Percentiles rank a stretch among this genome's conserved stretches.
Evolutionary conservation across 2,113 vertebrate genomes (phyloP).

Genomic region (Microtus pennsylvanicus): DNA sequence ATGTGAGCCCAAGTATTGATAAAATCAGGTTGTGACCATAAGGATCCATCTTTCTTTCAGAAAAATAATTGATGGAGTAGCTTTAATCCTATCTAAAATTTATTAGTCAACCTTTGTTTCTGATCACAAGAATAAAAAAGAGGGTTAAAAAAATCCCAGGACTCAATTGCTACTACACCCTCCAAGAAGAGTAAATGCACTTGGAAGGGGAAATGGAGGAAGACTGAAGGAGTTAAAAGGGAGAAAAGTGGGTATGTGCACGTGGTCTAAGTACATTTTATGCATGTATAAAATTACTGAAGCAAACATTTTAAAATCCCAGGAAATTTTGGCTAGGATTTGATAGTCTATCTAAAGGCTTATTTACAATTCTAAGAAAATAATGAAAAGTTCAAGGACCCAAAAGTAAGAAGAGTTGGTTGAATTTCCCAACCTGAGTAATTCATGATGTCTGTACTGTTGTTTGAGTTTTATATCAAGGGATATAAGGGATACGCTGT

Average conservation of each 20-base stretch:
- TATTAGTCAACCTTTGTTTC: background rate
- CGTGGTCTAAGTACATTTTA: background rate
- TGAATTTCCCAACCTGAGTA: background rate
- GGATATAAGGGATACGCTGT: background rate
- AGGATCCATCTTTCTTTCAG: background rate
- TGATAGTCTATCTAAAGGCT: background rate
- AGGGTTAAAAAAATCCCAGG: background rate
- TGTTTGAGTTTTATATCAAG: background rate
- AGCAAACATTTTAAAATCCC: background rate
- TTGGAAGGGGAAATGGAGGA: background rate
- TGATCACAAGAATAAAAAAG: background rate
- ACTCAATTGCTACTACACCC: background rate
- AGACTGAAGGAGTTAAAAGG: background rate
- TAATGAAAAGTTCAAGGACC: background rate
- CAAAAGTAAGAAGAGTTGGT: background rate
- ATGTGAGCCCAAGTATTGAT: background rate
- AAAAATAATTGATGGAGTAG: background rate
- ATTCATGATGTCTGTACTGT: background rate
- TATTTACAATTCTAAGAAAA: background rate
- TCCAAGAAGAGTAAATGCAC: background rate
- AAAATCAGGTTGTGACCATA: background rate
- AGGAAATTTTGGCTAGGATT: conserved; percentile 40
- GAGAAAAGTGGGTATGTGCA: too few relatives aligned
- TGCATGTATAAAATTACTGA: background rate
- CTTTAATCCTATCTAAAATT: background rate